Percentiles rank a stretch among this genome's conserved stretches.
phyloP scores from a whole-genome alignment of 1,140 invertebrate species.

The Neodiprion pinetum region DNA sequence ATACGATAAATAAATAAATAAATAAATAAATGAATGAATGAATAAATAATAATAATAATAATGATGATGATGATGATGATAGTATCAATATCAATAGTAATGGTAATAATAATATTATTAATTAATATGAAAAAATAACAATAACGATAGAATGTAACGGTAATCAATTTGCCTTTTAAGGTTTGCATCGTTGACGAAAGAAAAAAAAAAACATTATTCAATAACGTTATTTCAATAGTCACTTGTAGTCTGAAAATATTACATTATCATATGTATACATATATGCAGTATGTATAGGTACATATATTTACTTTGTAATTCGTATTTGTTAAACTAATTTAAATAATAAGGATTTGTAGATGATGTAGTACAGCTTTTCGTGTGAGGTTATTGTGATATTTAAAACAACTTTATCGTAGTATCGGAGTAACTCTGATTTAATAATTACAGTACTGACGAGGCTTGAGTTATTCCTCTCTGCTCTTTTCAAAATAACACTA shows the following conservation, averaged over 20 bases:
- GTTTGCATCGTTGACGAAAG: not conserved
- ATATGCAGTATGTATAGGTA: not conserved
- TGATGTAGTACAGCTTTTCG: constrained; percentile 46
- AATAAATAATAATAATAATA: not conserved
- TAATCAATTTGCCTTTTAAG: not conserved
- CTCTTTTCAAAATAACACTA: not conserved
- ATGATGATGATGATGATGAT: not conserved
- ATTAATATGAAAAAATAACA: not conserved
- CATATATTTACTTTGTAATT: not conserved
- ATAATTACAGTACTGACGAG: constrained; percentile 38
- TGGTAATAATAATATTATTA: too few species aligned
- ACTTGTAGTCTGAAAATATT: not conserved
- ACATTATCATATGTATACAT: not conserved
- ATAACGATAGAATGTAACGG: not conserved
- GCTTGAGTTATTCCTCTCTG: constrained; percentile 29
- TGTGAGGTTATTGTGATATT: constrained; percentile 59
- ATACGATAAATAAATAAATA: not conserved
- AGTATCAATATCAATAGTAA: too few species aligned
- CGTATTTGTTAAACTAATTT: not conserved
- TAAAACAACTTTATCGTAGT: constrained; percentile 50
- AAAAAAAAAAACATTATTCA: not conserved
- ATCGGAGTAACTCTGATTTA: constrained; percentile 19
- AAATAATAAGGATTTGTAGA: not conserved
- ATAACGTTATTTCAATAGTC: constrained; percentile 2
- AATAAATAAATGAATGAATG: too few species aligned